Base-by-base conservation (phyloP, 1,140 invertebrate species). In the Papilio glaucus region DNA sequence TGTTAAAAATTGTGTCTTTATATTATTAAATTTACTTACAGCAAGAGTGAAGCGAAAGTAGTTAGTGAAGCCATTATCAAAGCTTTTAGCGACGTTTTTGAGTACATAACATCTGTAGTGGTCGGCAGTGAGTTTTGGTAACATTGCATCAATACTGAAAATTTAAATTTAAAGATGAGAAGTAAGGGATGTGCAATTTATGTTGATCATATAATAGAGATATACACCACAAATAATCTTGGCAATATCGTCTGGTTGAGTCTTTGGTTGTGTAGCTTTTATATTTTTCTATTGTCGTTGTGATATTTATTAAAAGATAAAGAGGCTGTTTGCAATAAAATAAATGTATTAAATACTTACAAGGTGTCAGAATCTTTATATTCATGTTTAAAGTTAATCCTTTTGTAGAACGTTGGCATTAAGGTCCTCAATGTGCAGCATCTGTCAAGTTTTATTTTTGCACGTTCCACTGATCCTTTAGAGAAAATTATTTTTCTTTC, bases 361-460 rank as follows among this genome's bases (percentile, higher is more conserved):
- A 79, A 4, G 6, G 42, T 41, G 15, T 45, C 41, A 29, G 57
- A 80, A 68, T 49, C 24, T 24, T 39, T 76, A 12, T 72, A 37
- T 70, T 45, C 53, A 65, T 15, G 29, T 15, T 57, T 74, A 6
- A 73, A 21, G 26, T 80, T 72, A 10, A 21, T 71, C 9, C 57
- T 29, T 37, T 70, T 5, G 7, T 72, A 79, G 6, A 79, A 71
- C 5, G 79, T 71, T 10, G 80, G 77, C 69, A 82, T 75, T 69
- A 84, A 21, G 10, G 74, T 76, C n/a, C 74, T 71, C 4, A 73
- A 65, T 0, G 82, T 82, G 53, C 72, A 78, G 10, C 73, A 26
- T 75, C 77, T 81, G n/a, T 84, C 82, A 4, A 84, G 37, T 65
- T 76, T 78, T 39, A 38, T 72, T 65, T 84, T 84, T 0, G 79